These are phyloP conservation scores for Chymomyza caudatula DNA, from an alignment of 2,888 invertebrate genomes.

Conservation along the genomic window DNA sequence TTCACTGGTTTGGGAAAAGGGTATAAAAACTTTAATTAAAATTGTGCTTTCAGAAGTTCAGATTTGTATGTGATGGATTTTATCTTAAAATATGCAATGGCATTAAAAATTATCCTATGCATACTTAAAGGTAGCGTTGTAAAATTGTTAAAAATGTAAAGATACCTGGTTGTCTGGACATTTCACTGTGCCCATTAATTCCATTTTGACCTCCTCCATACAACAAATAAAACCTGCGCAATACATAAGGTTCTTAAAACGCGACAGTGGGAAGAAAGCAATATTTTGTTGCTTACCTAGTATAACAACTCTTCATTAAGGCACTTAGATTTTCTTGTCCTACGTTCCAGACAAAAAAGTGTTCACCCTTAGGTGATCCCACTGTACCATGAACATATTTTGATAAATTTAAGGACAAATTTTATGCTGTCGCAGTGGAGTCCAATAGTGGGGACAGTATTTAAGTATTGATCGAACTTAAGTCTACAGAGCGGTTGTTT, in stretches of 20 bases:
- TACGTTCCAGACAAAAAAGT: constrained; percentile 98
- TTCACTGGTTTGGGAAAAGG: too few relatives aligned
- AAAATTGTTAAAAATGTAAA: not conserved
- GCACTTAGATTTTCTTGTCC: constrained; percentile 97
- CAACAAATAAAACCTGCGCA: constrained; percentile 93
- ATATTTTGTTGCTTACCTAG: constrained; percentile 77
- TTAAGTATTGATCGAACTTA: constrained; percentile 98
- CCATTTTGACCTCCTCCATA: constrained; percentile 98
- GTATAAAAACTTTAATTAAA: too few relatives aligned
- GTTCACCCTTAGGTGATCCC: constrained; percentile 94
- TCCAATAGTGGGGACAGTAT: constrained; percentile 97
- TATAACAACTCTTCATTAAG: constrained; percentile 97
- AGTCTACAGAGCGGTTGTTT: constrained; percentile 97
- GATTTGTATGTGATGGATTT: too few relatives aligned
- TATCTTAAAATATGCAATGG: too few relatives aligned
- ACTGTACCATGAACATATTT: constrained; percentile 84
- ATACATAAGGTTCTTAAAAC: not conserved
- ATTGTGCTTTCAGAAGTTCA: too few relatives aligned
- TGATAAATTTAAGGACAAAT: not conserved
- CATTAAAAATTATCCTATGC: too few relatives aligned
- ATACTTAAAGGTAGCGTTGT: too few relatives aligned
- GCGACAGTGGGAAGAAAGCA: not conserved
- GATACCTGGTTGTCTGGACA: constrained; percentile 88
- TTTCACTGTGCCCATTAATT: constrained; percentile 93
- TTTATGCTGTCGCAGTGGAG: constrained; percentile 95